A percentile compares a stretch with the other conserved stretches of the same genome.
phyloP scores from a whole-genome alignment of 2,113 vertebrate genomes.

The Mola mola region DNA sequence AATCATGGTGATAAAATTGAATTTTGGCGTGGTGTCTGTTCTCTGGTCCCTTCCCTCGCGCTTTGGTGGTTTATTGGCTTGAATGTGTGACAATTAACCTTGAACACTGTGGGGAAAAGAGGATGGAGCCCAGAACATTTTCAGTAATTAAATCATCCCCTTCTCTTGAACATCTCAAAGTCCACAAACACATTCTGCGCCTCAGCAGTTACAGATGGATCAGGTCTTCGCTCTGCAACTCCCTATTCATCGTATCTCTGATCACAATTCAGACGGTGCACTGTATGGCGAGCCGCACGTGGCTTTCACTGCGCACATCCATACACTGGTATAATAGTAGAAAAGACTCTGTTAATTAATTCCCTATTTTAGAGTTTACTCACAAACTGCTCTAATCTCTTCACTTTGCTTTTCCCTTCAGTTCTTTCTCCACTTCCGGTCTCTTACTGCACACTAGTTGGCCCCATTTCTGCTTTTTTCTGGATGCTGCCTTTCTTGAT shows the following conservation, averaged over 20 bases:
- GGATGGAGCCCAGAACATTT: conserved; percentile 29
- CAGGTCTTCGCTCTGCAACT: conserved; percentile 51
- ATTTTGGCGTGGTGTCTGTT: conserved; percentile 17
- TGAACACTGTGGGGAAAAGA: conserved; percentile 28
- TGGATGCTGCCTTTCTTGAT: no score
- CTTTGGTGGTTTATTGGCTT: conserved; percentile 28
- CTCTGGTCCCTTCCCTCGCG: conserved; percentile 30
- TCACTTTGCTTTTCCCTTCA: no score
- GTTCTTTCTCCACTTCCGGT: no score
- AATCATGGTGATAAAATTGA: conserved; percentile 56
- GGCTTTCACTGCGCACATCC: background rate
- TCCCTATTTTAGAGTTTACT: no score
- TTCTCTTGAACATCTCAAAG: conserved; percentile 58
- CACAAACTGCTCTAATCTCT: no score
- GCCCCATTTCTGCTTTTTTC: no score
- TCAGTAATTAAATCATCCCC: conserved; percentile 63
- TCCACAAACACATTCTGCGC: conserved; percentile 14
- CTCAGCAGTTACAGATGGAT: conserved; percentile 20
- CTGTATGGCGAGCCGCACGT: background rate
- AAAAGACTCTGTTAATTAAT: no score
- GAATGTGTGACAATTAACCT: conserved; percentile 61
- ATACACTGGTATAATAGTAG: background rate
- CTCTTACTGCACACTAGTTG: no score
- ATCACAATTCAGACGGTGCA: conserved; percentile 13
- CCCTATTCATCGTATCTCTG: conserved; percentile 14